Percentiles rank a stretch among this genome's conserved stretches.
Conservation (phyloP, 2,113 vertebrate genomes). For the Budorcas taxicolor region DNA sequence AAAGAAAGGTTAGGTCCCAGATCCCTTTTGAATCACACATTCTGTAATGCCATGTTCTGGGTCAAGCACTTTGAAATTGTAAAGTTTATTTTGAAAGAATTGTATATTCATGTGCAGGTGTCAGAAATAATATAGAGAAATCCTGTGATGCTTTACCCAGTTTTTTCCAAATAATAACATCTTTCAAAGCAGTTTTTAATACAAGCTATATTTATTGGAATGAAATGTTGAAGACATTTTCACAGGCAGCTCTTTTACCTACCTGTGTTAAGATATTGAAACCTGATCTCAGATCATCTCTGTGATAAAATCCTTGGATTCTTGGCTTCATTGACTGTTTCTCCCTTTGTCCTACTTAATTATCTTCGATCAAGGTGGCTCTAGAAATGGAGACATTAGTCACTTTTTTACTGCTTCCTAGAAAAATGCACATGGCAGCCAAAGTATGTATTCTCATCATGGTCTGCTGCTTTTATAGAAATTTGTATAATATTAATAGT, state of each 20-base stretch:
- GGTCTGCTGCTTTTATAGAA: neutral
- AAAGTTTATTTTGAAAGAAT: constrained; percentile 2
- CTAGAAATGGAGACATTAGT: neutral
- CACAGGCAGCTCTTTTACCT: neutral
- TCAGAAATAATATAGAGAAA: neutral
- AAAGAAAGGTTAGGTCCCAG: neutral
- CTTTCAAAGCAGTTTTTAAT: constrained; percentile 1
- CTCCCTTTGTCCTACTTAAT: neutral
- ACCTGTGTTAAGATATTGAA: neutral
- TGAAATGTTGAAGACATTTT: constrained; percentile 12
- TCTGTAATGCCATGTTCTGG: neutral
- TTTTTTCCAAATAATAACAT: constrained; percentile 11
- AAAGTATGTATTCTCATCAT: neutral
- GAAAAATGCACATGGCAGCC: neutral
- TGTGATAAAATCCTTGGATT: neutral
- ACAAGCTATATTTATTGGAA: neutral
- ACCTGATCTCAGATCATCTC: neutral
- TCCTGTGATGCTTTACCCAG: neutral
- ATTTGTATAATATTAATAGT: neutral
- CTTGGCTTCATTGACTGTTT: constrained; percentile 16
- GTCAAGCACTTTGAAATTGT: neutral
- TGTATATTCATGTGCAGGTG: neutral
- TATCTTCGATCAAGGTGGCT: neutral
- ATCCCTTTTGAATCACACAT: neutral
- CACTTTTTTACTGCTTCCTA: neutral